These are phyloP conservation scores for Panorpa germanica DNA, from an alignment of 2,888 invertebrate genomes.

Conservation along the genomic window DNA sequence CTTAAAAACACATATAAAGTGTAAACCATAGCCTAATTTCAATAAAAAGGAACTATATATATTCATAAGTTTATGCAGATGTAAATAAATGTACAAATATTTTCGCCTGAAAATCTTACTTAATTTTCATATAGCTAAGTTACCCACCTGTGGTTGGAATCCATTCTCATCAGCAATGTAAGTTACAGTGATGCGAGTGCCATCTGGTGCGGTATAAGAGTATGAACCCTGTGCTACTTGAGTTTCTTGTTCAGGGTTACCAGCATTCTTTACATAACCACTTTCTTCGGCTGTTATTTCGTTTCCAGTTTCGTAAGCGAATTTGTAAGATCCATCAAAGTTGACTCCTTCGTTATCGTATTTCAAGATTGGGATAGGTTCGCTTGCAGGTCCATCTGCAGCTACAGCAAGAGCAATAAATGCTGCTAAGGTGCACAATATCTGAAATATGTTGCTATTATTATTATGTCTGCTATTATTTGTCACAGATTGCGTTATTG, in stretches of 20 bases:
- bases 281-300: slow-evolving; percentile 42
- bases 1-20: no score
- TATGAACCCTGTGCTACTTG: slow-evolving; percentile 38
- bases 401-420: slow-evolving; percentile 17
- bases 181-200: slow-evolving; percentile 35
- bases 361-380: slow-evolving; percentile 36
- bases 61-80: slow-evolving; percentile 12
- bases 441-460: no score
- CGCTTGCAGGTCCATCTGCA: slow-evolving; percentile 19
- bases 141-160: slow-evolving; percentile 43
- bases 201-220: slow-evolving; percentile 48
- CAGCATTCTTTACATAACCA: slow-evolving; percentile 38
- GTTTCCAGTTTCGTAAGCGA: slow-evolving; percentile 44
- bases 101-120: no score
- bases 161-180: slow-evolving; percentile 54
- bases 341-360: slow-evolving; percentile 41
- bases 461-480: no score
- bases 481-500: no score
- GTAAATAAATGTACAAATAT: background rate
- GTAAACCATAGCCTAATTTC: no score
- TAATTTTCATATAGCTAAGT: no score
- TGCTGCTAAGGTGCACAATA: slow-evolving; percentile 15
- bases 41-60: background rate
- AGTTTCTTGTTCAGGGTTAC: slow-evolving; percentile 30
- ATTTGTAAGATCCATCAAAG: slow-evolving; percentile 41